Base-by-base conservation (phyloP, 2,797 vertebrate genomes). In the Pempheris klunzingeri region DNA sequence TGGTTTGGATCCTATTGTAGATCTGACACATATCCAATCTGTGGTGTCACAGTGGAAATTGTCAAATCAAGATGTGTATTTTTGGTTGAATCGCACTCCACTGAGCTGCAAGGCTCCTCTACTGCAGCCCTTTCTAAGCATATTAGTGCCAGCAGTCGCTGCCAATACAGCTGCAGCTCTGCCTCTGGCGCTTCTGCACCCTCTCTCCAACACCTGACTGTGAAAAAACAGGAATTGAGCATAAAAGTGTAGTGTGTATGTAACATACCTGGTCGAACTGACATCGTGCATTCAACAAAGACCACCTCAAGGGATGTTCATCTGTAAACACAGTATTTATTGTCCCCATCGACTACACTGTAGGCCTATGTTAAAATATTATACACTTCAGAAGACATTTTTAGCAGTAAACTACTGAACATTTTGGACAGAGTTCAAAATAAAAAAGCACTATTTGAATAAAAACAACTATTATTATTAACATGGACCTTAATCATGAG, bases 111-210 rank as follows among this genome's bases (percentile, higher is more conserved):
- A 34, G 17, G 59, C 59, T 32, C 22, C n/a, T n/a, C 53, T 71
- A 14, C 32, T 64, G 36, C 22, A 46, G 20, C 9, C 44, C 38
- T 67, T 43, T 67, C 30, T 53, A 14, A 61, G 49, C 39, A 71
- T 55, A 71, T 44, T 52, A 13, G 47, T 34, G 22, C 11, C 63
- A 44, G 54, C 30, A 18, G 30, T 24, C 0, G 7, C 50, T 22
- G 38, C 39, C 58, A 15, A 38, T 47, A 47, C 69, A 77, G 57
- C 47, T 46, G 17, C 55, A 52, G 32, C n/a, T n/a, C n/a, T n/a
- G n/a, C n/a, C 73, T 71, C 50, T 50, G 44, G 28, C 0, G 55
- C 17, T 50, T 59, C 34, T 36, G 0, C 54, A 43, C 39, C 53
- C 30, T 46, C 0, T 11, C 20, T 26, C 20, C 28, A 58, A 20